A percentile compares a stretch with the other conserved stretches of the same genome.
These are phyloP conservation scores for Danionella dracula DNA, from an alignment of 2,797 vertebrate species.

Conservation along the genomic window DNA sequence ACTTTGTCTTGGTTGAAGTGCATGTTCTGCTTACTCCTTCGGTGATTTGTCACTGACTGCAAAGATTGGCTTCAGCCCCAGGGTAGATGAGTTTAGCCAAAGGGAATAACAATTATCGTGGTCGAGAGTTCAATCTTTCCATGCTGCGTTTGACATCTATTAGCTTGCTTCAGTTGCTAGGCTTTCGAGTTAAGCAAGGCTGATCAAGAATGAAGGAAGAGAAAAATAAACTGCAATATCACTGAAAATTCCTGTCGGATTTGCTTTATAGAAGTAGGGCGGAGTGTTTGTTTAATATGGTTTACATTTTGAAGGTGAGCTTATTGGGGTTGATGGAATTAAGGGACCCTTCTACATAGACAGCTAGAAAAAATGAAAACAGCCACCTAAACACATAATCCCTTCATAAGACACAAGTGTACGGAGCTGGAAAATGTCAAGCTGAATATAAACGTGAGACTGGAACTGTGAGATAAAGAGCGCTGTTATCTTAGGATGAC, in stretches of 20 bases:
- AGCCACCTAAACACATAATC: slow-evolving; percentile 26
- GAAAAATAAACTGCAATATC: not conserved
- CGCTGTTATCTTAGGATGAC: not conserved
- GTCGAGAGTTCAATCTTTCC: slow-evolving; percentile 3
- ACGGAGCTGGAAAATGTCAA: slow-evolving; percentile 18
- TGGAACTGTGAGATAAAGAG: not conserved
- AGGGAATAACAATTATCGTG: slow-evolving; percentile 38
- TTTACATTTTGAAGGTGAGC: slow-evolving; percentile 60
- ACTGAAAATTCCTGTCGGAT: slow-evolving; percentile 8
- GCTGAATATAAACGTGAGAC: not conserved
- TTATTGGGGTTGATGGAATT: slow-evolving; percentile 50
- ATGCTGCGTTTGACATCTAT: not conserved
- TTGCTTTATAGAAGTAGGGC: slow-evolving; percentile 8
- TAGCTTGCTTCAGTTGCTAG: not conserved
- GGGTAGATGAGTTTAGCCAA: slow-evolving; percentile 7
- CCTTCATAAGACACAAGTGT: slow-evolving; percentile 1
- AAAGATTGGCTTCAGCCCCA: slow-evolving; percentile 8
- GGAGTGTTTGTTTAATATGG: slow-evolving; percentile 23
- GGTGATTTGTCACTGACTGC: slow-evolving; percentile 17
- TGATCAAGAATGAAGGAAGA: not conserved
- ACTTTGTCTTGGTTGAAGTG: slow-evolving; percentile 9
- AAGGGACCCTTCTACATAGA: slow-evolving; percentile 48
- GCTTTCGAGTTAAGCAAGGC: slow-evolving; percentile 9
- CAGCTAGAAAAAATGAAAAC: slow-evolving; percentile 24
- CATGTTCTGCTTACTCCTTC: slow-evolving; percentile 1